Conservation (phyloP, 2,797 vertebrate genomes). For the Lepidocolaptes lacrymiger region DNA sequence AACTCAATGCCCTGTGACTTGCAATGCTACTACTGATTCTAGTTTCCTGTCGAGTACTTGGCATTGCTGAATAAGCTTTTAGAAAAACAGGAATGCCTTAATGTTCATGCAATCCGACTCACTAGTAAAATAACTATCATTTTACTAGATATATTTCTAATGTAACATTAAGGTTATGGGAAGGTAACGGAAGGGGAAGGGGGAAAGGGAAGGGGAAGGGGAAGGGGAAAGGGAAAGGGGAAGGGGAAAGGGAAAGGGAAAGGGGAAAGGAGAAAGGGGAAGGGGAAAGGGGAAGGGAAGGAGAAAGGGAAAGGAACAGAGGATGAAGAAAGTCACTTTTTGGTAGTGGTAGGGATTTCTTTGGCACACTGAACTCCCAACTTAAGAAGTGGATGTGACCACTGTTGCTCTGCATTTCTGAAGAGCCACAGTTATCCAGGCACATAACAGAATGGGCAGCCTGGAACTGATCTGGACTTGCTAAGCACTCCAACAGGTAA, state of each 20-base stretch:
- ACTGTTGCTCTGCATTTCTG: accelerated
- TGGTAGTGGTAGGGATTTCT: background rate
- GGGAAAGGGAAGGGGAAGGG: no score
- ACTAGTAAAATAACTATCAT: background rate
- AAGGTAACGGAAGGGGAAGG: no score
- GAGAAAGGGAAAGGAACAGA: background rate
- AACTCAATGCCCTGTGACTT: background rate
- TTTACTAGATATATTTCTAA: background rate
- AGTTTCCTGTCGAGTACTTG: background rate
- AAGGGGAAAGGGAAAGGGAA: no score
- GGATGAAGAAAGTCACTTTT: background rate
- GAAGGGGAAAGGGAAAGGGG: background rate
- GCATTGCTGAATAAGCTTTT: background rate
- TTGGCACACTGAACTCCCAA: background rate
- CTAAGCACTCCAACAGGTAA: background rate
- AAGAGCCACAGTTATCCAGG: background rate
- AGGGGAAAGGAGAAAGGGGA: no score
- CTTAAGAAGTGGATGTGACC: background rate
- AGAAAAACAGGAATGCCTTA: background rate
- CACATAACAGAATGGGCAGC: background rate
- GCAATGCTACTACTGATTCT: background rate
- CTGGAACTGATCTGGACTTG: background rate
- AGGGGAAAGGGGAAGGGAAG: no score
- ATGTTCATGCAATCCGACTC: background rate
- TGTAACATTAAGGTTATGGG: no score